Percentiles rank a stretch among this genome's conserved stretches.
Conservation (phyloP, 2,113 vertebrate genomes). For the Rhinoderma darwinii region DNA sequence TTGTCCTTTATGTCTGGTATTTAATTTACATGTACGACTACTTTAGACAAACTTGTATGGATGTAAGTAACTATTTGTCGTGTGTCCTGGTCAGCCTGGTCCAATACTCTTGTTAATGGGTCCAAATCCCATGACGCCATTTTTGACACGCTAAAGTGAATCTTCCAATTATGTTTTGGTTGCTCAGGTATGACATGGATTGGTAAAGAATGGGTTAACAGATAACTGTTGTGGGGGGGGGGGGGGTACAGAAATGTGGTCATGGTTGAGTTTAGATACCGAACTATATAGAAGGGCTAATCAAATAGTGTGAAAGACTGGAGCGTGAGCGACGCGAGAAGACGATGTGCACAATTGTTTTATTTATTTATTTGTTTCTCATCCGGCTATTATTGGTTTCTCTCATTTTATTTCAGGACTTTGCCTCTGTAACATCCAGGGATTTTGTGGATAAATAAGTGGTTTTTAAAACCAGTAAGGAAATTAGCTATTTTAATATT, state of each 20-base stretch:
- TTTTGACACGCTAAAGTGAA: neutral
- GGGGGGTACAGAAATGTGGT: neutral
- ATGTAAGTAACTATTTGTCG: neutral
- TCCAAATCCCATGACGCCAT: neutral
- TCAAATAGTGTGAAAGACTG: slow-evolving; percentile 51
- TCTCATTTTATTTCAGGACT: slow-evolving; percentile 14
- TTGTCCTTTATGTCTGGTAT: neutral
- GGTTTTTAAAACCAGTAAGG: slow-evolving; percentile 51
- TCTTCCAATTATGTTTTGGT: neutral
- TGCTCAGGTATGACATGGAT: too few species aligned
- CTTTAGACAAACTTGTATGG: neutral
- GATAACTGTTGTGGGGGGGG: too few species aligned
- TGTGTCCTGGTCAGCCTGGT: neutral
- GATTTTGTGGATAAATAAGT: slow-evolving; percentile 56
- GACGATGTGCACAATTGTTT: slow-evolving; percentile 44
- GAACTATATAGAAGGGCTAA: slow-evolving; percentile 71
- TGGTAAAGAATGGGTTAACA: neutral
- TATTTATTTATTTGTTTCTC: slow-evolving; percentile 62
- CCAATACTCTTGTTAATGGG: neutral
- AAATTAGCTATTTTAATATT: slow-evolving; percentile 59
- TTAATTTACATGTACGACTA: neutral
- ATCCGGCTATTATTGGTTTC: slow-evolving; percentile 53
- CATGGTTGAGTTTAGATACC: slow-evolving; percentile 1
- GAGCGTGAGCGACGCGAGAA: slow-evolving; percentile 41
- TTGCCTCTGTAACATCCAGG: slow-evolving; percentile 55